Evolutionary conservation across 1,140 invertebrate species (phyloP).

Genomic region (Drusus annulatus): DNA sequence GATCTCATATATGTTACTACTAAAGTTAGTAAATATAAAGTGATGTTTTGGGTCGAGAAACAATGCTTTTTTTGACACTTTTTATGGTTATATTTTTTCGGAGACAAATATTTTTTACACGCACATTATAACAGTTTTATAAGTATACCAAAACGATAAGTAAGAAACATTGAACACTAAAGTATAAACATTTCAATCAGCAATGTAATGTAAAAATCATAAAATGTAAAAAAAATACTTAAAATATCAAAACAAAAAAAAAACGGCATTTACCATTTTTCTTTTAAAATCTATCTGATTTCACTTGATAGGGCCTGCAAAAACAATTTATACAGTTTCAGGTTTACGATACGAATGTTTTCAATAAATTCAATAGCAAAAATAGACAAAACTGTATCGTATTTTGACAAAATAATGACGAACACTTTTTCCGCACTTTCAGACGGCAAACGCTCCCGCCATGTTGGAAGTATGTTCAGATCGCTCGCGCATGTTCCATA

Average conservation of each 20-base stretch:
- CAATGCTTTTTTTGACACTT: slow-evolving; percentile 62
- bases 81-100: slow-evolving; percentile 50
- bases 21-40: slow-evolving; percentile 64
- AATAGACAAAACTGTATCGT: slow-evolving; percentile 54
- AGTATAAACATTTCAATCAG: neutral
- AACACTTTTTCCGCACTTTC: slow-evolving; percentile 61
- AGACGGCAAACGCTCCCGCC: slow-evolving; percentile 70
- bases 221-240: slow-evolving; percentile 35
- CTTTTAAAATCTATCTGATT: slow-evolving; percentile 33
- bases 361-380: slow-evolving; percentile 60
- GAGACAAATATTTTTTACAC: slow-evolving; percentile 39
- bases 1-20: slow-evolving; percentile 60
- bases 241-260: slow-evolving; percentile 58
- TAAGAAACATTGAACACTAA: neutral
- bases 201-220: neutral
- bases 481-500: slow-evolving; percentile 59
- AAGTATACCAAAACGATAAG: neutral
- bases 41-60: slow-evolving; percentile 71
- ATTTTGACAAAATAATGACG: slow-evolving; percentile 63
- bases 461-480: slow-evolving; percentile 61
- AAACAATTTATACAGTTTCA: slow-evolving; percentile 46
- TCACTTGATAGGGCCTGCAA: neutral
- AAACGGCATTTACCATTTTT: slow-evolving; percentile 53
- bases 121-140: neutral
- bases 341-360: slow-evolving; percentile 56